Evolutionary conservation across 2,888 invertebrate species (phyloP).

Genomic region (Brachypalpus laphriformis): DNA sequence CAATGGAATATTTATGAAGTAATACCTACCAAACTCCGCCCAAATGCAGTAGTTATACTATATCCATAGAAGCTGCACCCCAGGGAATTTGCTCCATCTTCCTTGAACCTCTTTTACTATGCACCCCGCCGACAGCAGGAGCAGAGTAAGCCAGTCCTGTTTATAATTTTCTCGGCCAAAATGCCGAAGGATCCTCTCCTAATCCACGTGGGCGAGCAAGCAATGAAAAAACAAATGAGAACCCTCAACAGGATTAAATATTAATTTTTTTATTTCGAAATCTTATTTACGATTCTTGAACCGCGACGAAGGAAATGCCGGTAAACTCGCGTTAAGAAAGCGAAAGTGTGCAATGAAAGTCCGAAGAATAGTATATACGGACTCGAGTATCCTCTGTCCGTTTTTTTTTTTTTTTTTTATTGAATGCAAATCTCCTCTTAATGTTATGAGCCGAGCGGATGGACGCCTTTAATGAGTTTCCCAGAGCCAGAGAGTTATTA

Average conservation of each 20-base stretch:
- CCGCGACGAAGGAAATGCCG: not conserved
- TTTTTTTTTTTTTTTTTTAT: slow-evolving; percentile 45
- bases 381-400: slow-evolving; percentile 22
- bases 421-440: slow-evolving; percentile 52
- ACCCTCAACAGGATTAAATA: slow-evolving; percentile 62
- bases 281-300: slow-evolving; percentile 48
- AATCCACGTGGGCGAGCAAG: slow-evolving; percentile 23
- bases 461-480: slow-evolving; percentile 61
- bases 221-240: slow-evolving; percentile 34
- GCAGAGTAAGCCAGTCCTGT: slow-evolving; percentile 4
- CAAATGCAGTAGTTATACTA: slow-evolving; percentile 34
- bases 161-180: slow-evolving; percentile 29
- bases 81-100: slow-evolving; percentile 34
- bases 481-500: slow-evolving; percentile 50
- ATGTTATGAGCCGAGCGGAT: not conserved
- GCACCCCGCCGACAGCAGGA: slow-evolving; percentile 38
- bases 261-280: slow-evolving; percentile 68
- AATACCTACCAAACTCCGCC: slow-evolving; percentile 19
- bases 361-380: not conserved
- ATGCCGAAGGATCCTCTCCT: slow-evolving; percentile 7
- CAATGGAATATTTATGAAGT: slow-evolving; percentile 64
- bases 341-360: slow-evolving; percentile 18
- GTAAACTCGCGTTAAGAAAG: no score
- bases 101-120: slow-evolving; percentile 52
- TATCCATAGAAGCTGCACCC: slow-evolving; percentile 27